Evolutionary conservation across 2,113 vertebrate genomes (phyloP).

Genomic region (Seriola quinqueradiata): DNA sequence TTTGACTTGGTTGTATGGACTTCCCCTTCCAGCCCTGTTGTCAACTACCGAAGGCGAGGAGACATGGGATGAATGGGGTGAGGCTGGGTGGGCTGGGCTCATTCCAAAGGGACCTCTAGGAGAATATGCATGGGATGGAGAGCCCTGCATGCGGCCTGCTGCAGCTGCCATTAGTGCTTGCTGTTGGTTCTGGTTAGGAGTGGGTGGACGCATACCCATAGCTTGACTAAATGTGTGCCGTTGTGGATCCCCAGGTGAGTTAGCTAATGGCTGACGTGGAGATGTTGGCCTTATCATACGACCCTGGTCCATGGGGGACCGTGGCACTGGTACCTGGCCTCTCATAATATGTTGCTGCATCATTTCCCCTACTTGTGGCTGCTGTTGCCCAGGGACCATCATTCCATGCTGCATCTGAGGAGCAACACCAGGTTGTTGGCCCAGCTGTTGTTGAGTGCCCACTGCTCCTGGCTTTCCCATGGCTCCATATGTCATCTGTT

Average conservation of each 20-base stretch:
- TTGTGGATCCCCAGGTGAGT: constrained; percentile 78
- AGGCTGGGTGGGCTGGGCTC: constrained; percentile 80
- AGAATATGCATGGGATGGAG: constrained; percentile 82
- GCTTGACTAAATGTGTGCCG: constrained; percentile 73
- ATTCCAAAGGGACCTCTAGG: constrained; percentile 79
- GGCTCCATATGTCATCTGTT: constrained; percentile 74
- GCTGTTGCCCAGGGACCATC: constrained; percentile 72
- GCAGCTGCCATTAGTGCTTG: constrained; percentile 74
- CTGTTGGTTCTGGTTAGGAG: constrained; percentile 75
- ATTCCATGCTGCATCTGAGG: constrained; percentile 83
- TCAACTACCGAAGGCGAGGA: constrained; percentile 78
- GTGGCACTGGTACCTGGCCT: constrained; percentile 75
- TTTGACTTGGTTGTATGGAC: constrained; percentile 80
- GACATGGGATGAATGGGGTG: constrained; percentile 74
- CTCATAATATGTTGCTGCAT: constrained; percentile 82
- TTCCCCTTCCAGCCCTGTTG: constrained; percentile 76
- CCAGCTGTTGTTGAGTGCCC: constrained; percentile 75
- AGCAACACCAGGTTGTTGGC: constrained; percentile 76
- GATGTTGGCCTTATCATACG: constrained; percentile 80
- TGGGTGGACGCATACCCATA: constrained; percentile 77
- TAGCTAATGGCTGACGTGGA: constrained; percentile 78
- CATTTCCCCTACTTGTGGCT: constrained; percentile 76
- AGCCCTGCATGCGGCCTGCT: constrained; percentile 80
- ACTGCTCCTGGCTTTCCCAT: constrained; percentile 76
- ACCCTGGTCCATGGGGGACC: constrained; percentile 74